phyloP scores from a whole-genome alignment of 2,113 vertebrate species.

The Urocynchramus pylzowi region DNA sequence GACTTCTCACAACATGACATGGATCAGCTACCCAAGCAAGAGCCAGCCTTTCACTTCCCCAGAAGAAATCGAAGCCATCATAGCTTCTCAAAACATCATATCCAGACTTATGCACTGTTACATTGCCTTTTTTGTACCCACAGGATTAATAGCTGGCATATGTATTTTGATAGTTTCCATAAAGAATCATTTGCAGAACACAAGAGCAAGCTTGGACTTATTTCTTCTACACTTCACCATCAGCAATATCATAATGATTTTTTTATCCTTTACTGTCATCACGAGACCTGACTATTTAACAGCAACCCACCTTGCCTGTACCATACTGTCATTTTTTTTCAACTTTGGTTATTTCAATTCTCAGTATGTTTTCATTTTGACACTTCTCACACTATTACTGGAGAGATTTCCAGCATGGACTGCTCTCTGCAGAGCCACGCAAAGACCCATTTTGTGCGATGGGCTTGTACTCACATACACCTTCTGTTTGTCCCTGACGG shows the following conservation, averaged over 20 bases:
- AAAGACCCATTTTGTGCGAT: neutral
- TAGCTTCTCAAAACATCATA: constrained; percentile 63
- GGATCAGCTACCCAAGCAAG: constrained; percentile 64
- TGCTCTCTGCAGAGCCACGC: neutral
- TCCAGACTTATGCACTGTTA: constrained; percentile 74
- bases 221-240: constrained; percentile 69
- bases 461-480: constrained; percentile 42
- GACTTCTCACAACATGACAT: constrained; percentile 54
- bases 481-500: constrained; percentile 53
- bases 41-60: neutral
- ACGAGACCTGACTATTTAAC: constrained; percentile 67
- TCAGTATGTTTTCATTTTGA: constrained; percentile 64
- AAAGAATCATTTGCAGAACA: constrained; percentile 49
- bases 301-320: constrained; percentile 67
- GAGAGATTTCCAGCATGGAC: neutral
- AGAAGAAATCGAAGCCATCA: constrained; percentile 3
- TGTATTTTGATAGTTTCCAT: constrained; percentile 70
- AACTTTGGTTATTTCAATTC: constrained; percentile 71
- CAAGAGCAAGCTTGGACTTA: constrained; percentile 59
- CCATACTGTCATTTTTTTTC: constrained; percentile 71
- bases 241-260: constrained; percentile 70
- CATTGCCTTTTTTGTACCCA: constrained; percentile 55
- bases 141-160: constrained; percentile 68
- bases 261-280: constrained; percentile 75
- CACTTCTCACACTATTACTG: constrained; percentile 44